Base-by-base conservation (phyloP, 2,888 invertebrate species). In the Cloeon dipterum region DNA sequence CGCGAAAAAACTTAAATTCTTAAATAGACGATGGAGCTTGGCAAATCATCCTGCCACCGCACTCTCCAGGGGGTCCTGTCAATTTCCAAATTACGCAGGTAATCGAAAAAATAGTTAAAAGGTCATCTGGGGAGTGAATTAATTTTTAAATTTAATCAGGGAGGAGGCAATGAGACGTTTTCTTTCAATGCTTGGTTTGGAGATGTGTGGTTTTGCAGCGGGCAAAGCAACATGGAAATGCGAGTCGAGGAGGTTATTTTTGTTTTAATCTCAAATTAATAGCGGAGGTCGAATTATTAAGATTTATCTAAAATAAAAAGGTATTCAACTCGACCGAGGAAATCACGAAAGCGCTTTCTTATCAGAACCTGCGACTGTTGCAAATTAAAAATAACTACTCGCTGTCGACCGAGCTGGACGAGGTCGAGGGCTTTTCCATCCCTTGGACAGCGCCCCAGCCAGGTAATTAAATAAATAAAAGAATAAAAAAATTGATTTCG, bases 161-260 rank as follows among this genome's bases (percentile, higher is more conserved):
- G n/a, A 29, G 29, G 16, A 16, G 5, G 5, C 7, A n/a, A 5
- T n/a, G 29, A 29, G 16, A 14, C 7, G 7, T 5, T 16, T 16
- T 14, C 29, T 5, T 16, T 29, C 16, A 14, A 5, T 14, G 29
- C 18, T 10, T 34, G n/a, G 5, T 34, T 34, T 13, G 34, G 34
- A 10, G 34, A 34, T n/a, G 34, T 34, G 34, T 34, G 34, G 34
- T 11, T 34, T 5, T 34, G 34, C 16, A 18, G 34, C n/a, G 34
- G 34, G 5, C 34, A 34, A 16, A 34, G 34, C n/a, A 34, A 34
- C 34, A 34, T 34, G 34, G 17, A 34, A n/a, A 19, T 34, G 20
- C 5, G 16, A 11, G 13, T 34, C 19, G 14, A 20, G 11, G 34
- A 17, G 14, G 34, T 34, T 25, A n/a, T 8, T 10, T n/a, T n/a